A percentile compares a stretch with the other conserved stretches of the same genome.
Conservation (phyloP, 2,113 vertebrate genomes). For the Rousettus leschenaultii region DNA sequence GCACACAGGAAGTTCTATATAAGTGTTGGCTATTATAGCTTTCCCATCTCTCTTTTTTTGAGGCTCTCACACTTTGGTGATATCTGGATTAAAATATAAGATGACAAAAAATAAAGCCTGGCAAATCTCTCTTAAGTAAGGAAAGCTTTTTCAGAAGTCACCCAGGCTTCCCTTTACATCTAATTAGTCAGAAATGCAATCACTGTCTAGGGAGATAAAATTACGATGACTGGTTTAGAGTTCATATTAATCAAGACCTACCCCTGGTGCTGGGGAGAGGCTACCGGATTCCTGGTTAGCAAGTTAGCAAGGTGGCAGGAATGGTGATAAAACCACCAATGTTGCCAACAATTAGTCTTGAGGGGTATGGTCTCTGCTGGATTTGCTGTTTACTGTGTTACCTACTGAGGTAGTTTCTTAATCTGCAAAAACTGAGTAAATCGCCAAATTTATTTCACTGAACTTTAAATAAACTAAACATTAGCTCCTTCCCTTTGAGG, state of each 20-base stretch:
- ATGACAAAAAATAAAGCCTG: background rate
- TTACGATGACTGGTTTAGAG: background rate
- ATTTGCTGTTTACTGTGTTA: background rate
- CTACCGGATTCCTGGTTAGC: background rate
- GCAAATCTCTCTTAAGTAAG: conserved; percentile 23
- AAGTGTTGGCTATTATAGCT: background rate
- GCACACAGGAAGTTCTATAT: background rate
- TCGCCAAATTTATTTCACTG: background rate
- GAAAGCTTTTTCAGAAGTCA: background rate
- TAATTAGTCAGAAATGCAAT: background rate
- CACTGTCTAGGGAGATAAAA: background rate
- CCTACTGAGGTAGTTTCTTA: background rate
- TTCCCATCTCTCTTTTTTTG: background rate
- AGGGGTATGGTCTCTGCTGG: background rate
- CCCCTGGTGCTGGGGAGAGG: background rate
- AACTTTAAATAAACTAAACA: background rate
- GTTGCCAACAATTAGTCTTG: background rate
- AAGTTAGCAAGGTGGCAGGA: background rate
- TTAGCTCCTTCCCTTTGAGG: background rate
- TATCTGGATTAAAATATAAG: conserved; percentile 36
- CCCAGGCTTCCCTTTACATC: background rate
- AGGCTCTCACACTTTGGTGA: background rate
- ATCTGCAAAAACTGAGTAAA: conserved; percentile 5
- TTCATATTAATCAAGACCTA: conserved; percentile 43
- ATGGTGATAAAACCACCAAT: background rate